A percentile compares a stretch with the other conserved stretches of the same genome.
phyloP scores from a whole-genome alignment of 2,797 vertebrate genomes.

The Enteromius fasciolatus region DNA sequence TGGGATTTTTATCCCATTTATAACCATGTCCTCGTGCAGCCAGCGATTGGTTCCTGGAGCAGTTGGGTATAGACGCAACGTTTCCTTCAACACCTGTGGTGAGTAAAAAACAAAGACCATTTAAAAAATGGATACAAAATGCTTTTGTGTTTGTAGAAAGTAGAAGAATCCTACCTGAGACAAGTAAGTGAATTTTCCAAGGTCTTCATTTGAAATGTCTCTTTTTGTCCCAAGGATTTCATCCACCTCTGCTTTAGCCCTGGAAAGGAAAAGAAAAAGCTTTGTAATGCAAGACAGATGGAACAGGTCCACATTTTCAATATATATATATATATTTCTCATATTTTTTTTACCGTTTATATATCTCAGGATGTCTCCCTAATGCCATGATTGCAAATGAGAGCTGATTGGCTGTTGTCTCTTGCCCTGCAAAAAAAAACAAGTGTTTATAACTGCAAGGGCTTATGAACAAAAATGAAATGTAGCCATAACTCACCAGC shows the following conservation, averaged over 20 bases:
- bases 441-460: too few relatives aligned
- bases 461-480: neutral
- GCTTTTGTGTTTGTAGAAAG: neutral
- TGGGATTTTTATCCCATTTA: constrained; percentile 81
- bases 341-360: constrained; percentile 78
- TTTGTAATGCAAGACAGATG: too few relatives aligned
- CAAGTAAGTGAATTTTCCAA: constrained; percentile 85
- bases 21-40: constrained; percentile 73
- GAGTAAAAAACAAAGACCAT: neutral
- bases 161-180: constrained; percentile 75
- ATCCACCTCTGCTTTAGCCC: constrained; percentile 85
- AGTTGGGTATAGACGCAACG: constrained; percentile 84
- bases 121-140: neutral
- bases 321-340: neutral
- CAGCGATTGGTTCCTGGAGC: constrained; percentile 81
- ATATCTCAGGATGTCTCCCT: constrained; percentile 82
- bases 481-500: constrained; percentile 76
- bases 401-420: constrained; percentile 89
- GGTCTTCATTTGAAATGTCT: constrained; percentile 85
- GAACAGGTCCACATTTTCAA: too few relatives aligned
- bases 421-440: constrained; percentile 78
- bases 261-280: constrained; percentile 53
- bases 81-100: constrained; percentile 88
- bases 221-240: constrained; percentile 87
- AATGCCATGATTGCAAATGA: constrained; percentile 89